Percentiles rank a stretch among this genome's conserved stretches.
Evolutionary conservation across 2,113 vertebrate species (phyloP).

Genomic region (Arizona elegans): DNA sequence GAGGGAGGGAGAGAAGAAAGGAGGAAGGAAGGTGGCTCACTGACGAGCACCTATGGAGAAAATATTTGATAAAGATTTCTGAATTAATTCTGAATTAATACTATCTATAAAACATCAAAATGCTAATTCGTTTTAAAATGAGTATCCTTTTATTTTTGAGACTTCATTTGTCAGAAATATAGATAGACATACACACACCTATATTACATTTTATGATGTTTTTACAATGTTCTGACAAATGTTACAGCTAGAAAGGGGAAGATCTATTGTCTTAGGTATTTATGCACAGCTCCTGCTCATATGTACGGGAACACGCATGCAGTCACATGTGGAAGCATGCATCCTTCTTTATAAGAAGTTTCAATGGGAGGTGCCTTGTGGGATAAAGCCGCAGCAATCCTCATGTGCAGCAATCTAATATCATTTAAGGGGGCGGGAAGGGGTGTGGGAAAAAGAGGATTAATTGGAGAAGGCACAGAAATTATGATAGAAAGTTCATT

Average conservation of each 20-base stretch:
- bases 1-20: no score
- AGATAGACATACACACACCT: background rate
- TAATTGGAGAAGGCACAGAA: background rate
- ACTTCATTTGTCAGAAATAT: no score
- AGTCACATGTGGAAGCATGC: background rate
- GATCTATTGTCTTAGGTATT: background rate
- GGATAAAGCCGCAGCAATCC: background rate
- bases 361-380: background rate
- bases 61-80: no score
- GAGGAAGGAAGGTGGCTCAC: no score
- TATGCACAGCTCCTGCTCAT: background rate
- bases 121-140: no score
- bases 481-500: no score
- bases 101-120: no score
- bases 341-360: background rate
- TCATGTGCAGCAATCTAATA: background rate
- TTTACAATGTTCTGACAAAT: conserved; percentile 26
- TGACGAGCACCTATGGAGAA: no score
- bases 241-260: conserved; percentile 14
- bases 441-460: background rate
- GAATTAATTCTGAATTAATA: no score
- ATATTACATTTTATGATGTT: conserved; percentile 30
- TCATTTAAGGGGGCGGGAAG: background rate
- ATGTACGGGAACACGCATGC: accelerated
- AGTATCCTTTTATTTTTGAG: no score